Base-by-base conservation (phyloP, 2,888 invertebrate species). In the Eupithecia pulchellata region DNA sequence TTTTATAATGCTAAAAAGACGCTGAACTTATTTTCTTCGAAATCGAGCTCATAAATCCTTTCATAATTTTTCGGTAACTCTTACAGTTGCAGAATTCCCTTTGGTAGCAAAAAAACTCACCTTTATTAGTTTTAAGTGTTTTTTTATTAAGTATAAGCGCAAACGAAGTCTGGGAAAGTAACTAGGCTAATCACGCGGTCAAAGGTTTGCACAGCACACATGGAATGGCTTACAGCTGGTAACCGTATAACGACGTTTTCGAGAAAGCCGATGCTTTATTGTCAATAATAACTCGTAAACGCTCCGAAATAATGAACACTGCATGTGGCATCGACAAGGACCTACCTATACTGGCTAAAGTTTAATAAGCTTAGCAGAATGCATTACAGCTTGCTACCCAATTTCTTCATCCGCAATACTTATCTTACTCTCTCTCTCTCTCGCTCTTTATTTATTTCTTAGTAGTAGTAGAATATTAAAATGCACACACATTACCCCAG, bases 211-310 rank as follows among this genome's bases (percentile, higher is more conserved):
- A 11, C 20, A 52, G 25, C 52, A 52, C 11, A 25, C 25, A 25
- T 4, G 52, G 52, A 25, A 52, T 11, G 52, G 1, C 13, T 13
- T 25, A 47, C 52, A 25, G 52, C 52, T 52, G 52, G 13, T 20
- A 25, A 82, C 80, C 78, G 77, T 79, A 79, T 85, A 84, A 89
- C 81, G 83, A 83, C 75, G 82, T 77, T 89, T 90, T 90, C 89
- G 84, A 88, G 90, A 88, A 90, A 89, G 84, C 84, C 84, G 83
- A 85, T 87, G 86, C 82, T 90, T 90, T 89, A 89, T 89, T 84
- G 88, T 83, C 86, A 88, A 83, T 87, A 88, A 83, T 87, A 90
- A 91, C 89, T 88, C 84, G 87, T 85, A 82, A 89, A 86, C 84
- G 84, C 81, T 81, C 82, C 82, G 80, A 84, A 87, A 86, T 89